These are phyloP conservation scores for Leucophenga varia DNA, from an alignment of 1,140 invertebrate genomes.

Conservation along the genomic window DNA sequence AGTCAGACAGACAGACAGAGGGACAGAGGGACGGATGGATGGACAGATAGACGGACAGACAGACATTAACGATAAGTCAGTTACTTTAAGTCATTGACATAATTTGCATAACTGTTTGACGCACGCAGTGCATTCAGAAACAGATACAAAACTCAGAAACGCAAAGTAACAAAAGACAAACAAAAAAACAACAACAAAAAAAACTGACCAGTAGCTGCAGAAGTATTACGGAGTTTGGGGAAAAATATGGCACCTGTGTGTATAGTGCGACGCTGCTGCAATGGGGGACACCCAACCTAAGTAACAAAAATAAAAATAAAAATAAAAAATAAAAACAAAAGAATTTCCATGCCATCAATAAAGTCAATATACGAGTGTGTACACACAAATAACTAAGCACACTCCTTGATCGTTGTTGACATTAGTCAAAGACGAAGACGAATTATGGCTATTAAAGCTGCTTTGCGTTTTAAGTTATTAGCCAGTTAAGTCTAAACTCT, in stretches of 20 bases:
- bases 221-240: too few species aligned
- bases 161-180: too few species aligned
- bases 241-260: too few species aligned
- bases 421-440: slow-evolving; percentile 22
- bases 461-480: slow-evolving; percentile 49
- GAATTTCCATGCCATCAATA: slow-evolving; percentile 52
- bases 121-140: slow-evolving; percentile 32
- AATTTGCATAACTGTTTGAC: slow-evolving; percentile 47
- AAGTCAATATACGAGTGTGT: too few species aligned
- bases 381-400: too few species aligned
- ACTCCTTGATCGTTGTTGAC: slow-evolving; percentile 1
- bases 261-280: too few species aligned
- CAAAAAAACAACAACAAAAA: too few species aligned
- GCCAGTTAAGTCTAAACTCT: too few species aligned
- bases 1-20: slow-evolving; percentile 7
- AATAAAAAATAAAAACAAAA: slow-evolving; percentile 41
- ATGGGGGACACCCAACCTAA: too few species aligned
- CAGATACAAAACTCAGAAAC: slow-evolving; percentile 14
- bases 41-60: neutral
- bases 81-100: slow-evolving; percentile 15
- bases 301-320: too few species aligned
- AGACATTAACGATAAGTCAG: too few species aligned
- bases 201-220: too few species aligned
- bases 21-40: slow-evolving; percentile 8
- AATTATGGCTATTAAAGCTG: slow-evolving; percentile 49